phyloP scores from a whole-genome alignment of 2,797 vertebrate species.

The Pelobates cultripes region DNA sequence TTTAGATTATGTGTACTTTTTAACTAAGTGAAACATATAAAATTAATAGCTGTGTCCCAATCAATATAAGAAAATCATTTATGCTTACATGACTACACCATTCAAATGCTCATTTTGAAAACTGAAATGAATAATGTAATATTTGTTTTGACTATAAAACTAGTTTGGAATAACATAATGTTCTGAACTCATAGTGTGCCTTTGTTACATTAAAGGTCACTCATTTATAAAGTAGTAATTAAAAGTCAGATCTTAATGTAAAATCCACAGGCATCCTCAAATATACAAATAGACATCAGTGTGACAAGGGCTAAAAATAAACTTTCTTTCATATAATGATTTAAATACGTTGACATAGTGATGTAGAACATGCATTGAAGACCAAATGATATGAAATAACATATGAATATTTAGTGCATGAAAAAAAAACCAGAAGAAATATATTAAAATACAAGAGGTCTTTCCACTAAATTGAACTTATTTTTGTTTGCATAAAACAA shows the following conservation, averaged over 20 bases:
- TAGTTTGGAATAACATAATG: constrained; percentile 25
- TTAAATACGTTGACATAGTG: constrained; percentile 24
- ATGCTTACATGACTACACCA: constrained; percentile 29
- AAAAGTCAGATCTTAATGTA: constrained; percentile 54
- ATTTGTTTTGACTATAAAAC: constrained; percentile 51
- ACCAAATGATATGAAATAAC: background rate
- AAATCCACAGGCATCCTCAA: constrained; percentile 32
- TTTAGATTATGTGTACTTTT: constrained; percentile 31
- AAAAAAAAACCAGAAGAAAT: too few species aligned
- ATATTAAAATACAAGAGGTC: too few species aligned
- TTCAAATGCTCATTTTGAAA: constrained; percentile 29
- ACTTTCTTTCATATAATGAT: constrained; percentile 30
- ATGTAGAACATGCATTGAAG: constrained; percentile 15
- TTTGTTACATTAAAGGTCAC: constrained; percentile 47
- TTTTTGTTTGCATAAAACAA: too few species aligned
- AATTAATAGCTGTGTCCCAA: constrained; percentile 17
- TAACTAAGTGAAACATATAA: constrained; percentile 37
- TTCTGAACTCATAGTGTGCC: constrained; percentile 34
- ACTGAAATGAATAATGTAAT: constrained; percentile 46
- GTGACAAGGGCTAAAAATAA: constrained; percentile 44
- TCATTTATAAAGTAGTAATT: constrained; percentile 50
- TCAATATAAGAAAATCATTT: constrained; percentile 34
- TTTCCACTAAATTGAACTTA: too few species aligned
- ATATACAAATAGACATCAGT: constrained; percentile 28
- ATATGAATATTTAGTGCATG: background rate